A percentile compares a stretch with the other conserved stretches of the same genome.
Evolutionary conservation across 2,113 vertebrate species (phyloP).

Genomic region (Alaudala cheleensis): DNA sequence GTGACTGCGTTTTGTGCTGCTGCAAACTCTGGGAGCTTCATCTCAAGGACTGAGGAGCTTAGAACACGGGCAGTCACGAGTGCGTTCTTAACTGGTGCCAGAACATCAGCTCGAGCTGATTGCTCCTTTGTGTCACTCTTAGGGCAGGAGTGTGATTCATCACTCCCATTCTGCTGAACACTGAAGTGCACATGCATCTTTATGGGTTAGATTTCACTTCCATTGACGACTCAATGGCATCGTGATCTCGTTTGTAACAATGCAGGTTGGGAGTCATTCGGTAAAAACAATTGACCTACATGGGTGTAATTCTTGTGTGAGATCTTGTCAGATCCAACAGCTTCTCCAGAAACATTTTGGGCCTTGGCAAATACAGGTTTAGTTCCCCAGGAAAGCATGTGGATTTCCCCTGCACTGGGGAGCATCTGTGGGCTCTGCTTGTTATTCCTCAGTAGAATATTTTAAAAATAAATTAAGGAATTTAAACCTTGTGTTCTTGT

Average conservation of each 20-base stretch:
- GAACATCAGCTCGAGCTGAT: slow-evolving; percentile 31
- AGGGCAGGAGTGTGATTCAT: slow-evolving; percentile 46
- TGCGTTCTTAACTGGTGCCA: not conserved
- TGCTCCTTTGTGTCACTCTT: slow-evolving; percentile 37
- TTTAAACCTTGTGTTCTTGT: not conserved
- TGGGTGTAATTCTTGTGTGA: not conserved
- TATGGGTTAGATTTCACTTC: not conserved
- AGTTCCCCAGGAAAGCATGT: not conserved
- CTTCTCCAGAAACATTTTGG: not conserved
- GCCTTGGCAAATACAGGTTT: not conserved
- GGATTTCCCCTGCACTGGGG: not conserved
- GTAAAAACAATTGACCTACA: not conserved
- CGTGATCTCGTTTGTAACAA: not conserved
- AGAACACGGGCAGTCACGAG: not conserved
- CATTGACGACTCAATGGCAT: not conserved
- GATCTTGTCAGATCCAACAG: not conserved
- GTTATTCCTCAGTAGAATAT: not conserved
- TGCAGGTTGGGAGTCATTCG: not conserved
- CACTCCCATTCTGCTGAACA: not conserved
- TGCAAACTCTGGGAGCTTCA: not conserved
- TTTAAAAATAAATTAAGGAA: not conserved
- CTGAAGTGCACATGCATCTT: not conserved
- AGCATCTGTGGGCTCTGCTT: not conserved
- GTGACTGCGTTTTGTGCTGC: not conserved
- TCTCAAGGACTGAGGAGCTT: not conserved